Percentiles rank a stretch among this genome's conserved stretches.
Evolutionary conservation across 1,140 invertebrate species (phyloP).

Genomic region (Argopecten irradians): DNA sequence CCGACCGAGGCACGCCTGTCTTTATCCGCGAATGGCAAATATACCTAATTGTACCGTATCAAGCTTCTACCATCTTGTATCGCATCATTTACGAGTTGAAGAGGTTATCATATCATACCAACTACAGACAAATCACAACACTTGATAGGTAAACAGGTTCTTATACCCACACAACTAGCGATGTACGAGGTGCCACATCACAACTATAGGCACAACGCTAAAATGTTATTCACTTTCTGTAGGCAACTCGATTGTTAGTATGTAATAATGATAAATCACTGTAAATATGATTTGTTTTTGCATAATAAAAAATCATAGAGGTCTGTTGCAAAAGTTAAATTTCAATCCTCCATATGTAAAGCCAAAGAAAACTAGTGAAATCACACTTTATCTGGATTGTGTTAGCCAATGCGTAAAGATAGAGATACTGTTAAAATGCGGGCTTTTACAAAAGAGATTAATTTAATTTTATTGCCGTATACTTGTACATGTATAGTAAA

Average conservation of each 20-base stretch:
- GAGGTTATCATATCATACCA: conserved; percentile 17
- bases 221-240: background rate
- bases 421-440: too few species aligned
- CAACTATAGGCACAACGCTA: background rate
- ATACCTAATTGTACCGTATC: background rate
- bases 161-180: background rate
- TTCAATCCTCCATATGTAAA: too few species aligned
- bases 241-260: background rate
- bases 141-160: background rate
- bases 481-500: too few species aligned
- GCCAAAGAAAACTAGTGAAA: too few species aligned
- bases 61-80: background rate
- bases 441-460: too few species aligned
- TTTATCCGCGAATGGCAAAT: background rate
- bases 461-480: too few species aligned
- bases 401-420: too few species aligned
- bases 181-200: background rate
- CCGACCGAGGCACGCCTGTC: conserved; percentile 48
- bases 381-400: too few species aligned
- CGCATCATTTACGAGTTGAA: background rate
- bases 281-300: too few species aligned
- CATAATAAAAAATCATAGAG: too few species aligned
- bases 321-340: too few species aligned
- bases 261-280: background rate
- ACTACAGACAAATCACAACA: conserved; percentile 1